Evolutionary conservation across 2,888 invertebrate species (phyloP).

Genomic region (Anthrax anthrax): DNA sequence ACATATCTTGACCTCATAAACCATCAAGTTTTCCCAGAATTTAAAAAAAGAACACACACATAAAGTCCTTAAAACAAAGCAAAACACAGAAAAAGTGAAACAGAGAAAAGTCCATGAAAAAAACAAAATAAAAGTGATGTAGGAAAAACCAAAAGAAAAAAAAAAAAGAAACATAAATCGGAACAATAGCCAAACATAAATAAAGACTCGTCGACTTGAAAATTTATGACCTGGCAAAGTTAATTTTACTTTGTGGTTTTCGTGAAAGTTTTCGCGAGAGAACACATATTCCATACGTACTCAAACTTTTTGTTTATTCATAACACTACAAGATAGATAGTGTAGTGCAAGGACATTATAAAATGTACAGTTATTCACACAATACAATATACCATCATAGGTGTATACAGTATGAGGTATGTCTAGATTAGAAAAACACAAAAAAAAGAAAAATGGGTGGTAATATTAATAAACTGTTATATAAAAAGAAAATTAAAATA

Average conservation of each 20-base stretch:
- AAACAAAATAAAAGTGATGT: neutral
- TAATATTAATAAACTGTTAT: no score
- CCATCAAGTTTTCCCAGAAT: conserved; percentile 1
- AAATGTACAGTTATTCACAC: no score
- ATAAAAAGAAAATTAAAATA: no score
- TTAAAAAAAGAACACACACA: no score
- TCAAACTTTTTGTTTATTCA: no score
- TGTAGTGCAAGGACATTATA: no score
- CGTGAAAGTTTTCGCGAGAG: neutral
- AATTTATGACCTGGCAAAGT: conserved; percentile 8
- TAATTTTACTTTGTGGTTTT: conserved; percentile 3
- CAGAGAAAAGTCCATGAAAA: neutral
- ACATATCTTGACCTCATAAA: conserved; percentile 6
- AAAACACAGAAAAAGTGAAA: neutral
- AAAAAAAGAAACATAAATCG: neutral
- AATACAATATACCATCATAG: no score
- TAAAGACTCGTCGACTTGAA: conserved; percentile 9
- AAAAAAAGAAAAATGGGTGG: no score
- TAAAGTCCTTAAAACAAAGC: no score
- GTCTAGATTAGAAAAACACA: no score
- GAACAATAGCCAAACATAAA: conserved; percentile 8
- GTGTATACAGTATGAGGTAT: no score
- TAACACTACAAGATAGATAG: no score
- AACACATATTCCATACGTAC: neutral
- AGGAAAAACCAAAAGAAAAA: neutral